Percentiles rank a stretch among this genome's conserved stretches.
Conservation (phyloP, 2,113 vertebrate species). For the Pelecanoides urinatrix region DNA sequence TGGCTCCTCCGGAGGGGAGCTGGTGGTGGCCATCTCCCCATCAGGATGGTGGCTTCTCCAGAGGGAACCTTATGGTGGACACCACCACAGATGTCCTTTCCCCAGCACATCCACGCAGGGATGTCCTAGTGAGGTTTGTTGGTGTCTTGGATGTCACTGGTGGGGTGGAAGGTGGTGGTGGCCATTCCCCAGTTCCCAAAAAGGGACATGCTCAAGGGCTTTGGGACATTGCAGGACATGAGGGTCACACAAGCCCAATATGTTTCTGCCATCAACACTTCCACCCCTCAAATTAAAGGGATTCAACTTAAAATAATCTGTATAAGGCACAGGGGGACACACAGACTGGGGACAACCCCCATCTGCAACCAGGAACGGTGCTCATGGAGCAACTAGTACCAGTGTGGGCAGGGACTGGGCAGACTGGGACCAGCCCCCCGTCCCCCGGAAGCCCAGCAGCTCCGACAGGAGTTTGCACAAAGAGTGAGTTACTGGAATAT, state of each 20-base stretch:
- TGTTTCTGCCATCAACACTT: neutral
- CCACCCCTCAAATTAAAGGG: neutral
- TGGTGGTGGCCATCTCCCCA: neutral
- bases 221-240: accelerated
- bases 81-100: neutral
- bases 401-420: neutral
- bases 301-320: neutral
- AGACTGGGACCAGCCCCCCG: neutral
- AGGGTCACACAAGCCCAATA: neutral
- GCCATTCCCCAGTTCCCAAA: neutral
- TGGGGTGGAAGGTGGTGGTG: neutral
- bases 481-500: slow-evolving; percentile 19
- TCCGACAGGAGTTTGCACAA: neutral
- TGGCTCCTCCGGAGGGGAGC: neutral
- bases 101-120: neutral
- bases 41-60: neutral
- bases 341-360: neutral
- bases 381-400: neutral
- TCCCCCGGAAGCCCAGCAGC: neutral
- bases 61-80: neutral
- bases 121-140: neutral
- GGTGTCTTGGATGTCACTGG: neutral
- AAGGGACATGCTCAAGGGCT: neutral
- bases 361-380: neutral
- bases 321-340: neutral